Evolutionary conservation across 2,888 invertebrate species (phyloP).

Genomic region (Axea sp.): DNA sequence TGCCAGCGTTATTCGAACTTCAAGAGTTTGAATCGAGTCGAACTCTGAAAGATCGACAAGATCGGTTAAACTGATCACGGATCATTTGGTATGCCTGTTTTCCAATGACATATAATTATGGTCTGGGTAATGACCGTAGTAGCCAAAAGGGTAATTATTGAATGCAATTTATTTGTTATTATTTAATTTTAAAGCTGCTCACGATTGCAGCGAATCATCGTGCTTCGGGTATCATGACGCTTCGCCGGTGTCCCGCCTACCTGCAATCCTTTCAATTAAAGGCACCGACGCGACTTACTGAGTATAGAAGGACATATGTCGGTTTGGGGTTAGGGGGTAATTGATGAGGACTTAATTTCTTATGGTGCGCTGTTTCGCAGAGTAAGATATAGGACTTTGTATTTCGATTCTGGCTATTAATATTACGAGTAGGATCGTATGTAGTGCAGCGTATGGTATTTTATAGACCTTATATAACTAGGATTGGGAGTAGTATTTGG

Average conservation of each 20-base stretch:
- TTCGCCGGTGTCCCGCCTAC: constrained; percentile 46
- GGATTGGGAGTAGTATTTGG: too few relatives aligned
- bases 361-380: constrained; percentile 4
- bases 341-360: constrained; percentile 40
- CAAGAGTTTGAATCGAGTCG: too few relatives aligned
- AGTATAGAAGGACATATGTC: constrained; percentile 35
- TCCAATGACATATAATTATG: constrained; percentile 50
- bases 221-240: constrained; percentile 45
- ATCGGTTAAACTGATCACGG: constrained; percentile 45
- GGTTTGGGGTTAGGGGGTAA: constrained; percentile 27
- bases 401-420: background rate
- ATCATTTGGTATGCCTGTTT: constrained; percentile 27
- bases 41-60: constrained; percentile 3
- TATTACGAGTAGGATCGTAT: background rate
- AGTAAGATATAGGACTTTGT: background rate
- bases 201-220: constrained; percentile 23
- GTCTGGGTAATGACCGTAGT: constrained; percentile 38
- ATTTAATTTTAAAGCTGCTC: constrained; percentile 48
- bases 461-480: too few relatives aligned
- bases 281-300: constrained; percentile 60
- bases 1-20: constrained; percentile 37
- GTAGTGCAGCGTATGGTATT: too few relatives aligned
- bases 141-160: constrained; percentile 55
- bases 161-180: constrained; percentile 56
- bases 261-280: constrained; percentile 66